phyloP scores from a whole-genome alignment of 2,888 invertebrate species.

The Agrochola litura region DNA sequence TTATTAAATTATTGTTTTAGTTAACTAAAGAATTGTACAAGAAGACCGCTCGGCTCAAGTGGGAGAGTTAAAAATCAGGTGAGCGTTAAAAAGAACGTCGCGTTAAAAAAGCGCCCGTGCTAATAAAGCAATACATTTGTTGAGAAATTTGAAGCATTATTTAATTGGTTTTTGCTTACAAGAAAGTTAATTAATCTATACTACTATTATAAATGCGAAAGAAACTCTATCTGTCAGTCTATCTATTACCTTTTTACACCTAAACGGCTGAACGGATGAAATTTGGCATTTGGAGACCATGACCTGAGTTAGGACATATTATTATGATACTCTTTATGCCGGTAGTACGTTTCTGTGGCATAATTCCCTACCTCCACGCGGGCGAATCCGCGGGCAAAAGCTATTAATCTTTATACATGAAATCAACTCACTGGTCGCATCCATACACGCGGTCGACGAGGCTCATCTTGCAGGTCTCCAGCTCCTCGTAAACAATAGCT shows the following conservation, averaged over 20 bases:
- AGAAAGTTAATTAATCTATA: background rate
- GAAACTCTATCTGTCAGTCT: background rate
- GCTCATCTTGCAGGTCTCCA: conserved; percentile 84
- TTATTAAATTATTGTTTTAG: background rate
- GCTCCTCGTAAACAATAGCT: conserved; percentile 81
- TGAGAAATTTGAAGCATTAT: background rate
- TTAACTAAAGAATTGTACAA: background rate
- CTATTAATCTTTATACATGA: background rate
- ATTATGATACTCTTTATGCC: background rate
- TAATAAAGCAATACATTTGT: no score
- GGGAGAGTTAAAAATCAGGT: background rate
- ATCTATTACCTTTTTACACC: background rate
- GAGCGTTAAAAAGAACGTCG: background rate
- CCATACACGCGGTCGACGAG: conserved; percentile 84
- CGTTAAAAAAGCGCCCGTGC: background rate
- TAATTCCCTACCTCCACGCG: background rate
- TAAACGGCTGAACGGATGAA: background rate
- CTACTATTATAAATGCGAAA: background rate
- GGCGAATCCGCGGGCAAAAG: background rate
- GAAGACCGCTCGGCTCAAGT: background rate
- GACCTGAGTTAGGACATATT: background rate
- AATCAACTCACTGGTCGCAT: conserved; percentile 82
- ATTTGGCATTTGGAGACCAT: background rate
- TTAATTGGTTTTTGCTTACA: background rate
- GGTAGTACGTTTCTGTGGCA: background rate